These are phyloP conservation scores for Acanthococcus lagerstroemiae DNA, from an alignment of 2,888 invertebrate species.

Conservation along the genomic window DNA sequence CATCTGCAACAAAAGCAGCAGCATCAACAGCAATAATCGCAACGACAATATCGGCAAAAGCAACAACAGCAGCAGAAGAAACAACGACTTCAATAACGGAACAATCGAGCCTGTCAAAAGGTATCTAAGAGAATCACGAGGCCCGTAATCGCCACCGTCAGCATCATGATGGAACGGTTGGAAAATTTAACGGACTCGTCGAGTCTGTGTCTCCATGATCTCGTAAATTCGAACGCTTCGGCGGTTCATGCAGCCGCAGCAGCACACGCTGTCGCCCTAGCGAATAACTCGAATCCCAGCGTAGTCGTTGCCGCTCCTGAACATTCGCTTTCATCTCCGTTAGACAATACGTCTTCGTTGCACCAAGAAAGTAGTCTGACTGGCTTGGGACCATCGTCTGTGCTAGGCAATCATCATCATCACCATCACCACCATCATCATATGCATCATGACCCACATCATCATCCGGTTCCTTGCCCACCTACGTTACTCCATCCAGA, in stretches of 20 bases:
- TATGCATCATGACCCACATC: constrained; percentile 44
- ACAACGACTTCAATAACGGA: neutral
- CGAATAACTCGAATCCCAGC: constrained; percentile 1
- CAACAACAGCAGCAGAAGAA: neutral
- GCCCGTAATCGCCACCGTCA: neutral
- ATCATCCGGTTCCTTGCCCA: constrained; percentile 53
- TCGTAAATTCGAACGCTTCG: constrained; percentile 44
- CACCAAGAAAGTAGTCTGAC: constrained; percentile 43
- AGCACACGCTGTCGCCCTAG: constrained; percentile 41
- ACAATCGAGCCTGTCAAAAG: neutral
- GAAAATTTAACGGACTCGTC: constrained; percentile 57
- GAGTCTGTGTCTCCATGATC: constrained; percentile 63
- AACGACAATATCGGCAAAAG: neutral
- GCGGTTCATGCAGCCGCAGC: constrained; percentile 33
- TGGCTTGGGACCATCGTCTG: constrained; percentile 32
- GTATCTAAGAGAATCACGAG: neutral
- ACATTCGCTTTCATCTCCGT: constrained; percentile 15
- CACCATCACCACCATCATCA: constrained; percentile 48
- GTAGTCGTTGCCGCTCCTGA: constrained; percentile 5
- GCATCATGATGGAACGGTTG: constrained; percentile 51
- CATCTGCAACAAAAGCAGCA: no score
- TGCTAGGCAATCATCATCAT: constrained; percentile 44
- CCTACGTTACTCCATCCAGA: constrained; percentile 53
- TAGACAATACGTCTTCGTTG: constrained; percentile 47
- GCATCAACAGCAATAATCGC: neutral